A percentile compares a stretch with the other conserved stretches of the same genome.
Conservation (phyloP, 2,113 vertebrate genomes). For the Burhinus bistriatus region DNA sequence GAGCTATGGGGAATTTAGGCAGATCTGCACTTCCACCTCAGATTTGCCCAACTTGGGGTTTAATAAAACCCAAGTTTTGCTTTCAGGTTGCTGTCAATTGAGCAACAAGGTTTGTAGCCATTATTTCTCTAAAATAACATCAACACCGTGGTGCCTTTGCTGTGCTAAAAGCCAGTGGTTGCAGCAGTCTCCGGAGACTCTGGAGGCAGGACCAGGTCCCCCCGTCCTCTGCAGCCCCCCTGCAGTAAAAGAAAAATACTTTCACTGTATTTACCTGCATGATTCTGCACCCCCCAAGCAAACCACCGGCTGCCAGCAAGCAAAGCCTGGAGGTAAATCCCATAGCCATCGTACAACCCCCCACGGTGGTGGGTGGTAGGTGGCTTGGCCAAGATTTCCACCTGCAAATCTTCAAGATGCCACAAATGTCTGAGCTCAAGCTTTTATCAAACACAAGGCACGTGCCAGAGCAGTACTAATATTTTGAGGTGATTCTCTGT, state of each 20-base stretch:
- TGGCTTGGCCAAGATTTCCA: not conserved
- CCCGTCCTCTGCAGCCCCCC: not conserved
- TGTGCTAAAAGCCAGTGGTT: not conserved
- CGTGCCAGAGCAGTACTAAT: not conserved
- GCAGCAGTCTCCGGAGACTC: not conserved
- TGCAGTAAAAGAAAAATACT: not conserved
- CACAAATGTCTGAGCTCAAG: not conserved
- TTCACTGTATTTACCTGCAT: not conserved
- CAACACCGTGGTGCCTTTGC: accelerated
- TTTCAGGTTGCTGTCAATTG: not conserved
- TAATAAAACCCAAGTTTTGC: not conserved
- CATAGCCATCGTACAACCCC: accelerated
- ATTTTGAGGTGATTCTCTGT: not conserved
- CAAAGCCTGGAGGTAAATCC: not conserved
- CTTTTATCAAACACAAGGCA: not conserved
- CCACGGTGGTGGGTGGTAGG: accelerated
- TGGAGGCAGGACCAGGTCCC: not conserved
- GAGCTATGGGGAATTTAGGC: not conserved
- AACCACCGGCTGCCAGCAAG: not conserved
- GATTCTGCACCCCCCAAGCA: not conserved
- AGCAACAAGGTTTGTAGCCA: not conserved
- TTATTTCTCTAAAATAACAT: not conserved
- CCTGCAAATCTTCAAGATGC: not conserved
- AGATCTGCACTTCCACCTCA: not conserved
- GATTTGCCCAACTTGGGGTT: not conserved